Conservation (phyloP, 2,797 vertebrate genomes). For the Florisuga fusca region DNA sequence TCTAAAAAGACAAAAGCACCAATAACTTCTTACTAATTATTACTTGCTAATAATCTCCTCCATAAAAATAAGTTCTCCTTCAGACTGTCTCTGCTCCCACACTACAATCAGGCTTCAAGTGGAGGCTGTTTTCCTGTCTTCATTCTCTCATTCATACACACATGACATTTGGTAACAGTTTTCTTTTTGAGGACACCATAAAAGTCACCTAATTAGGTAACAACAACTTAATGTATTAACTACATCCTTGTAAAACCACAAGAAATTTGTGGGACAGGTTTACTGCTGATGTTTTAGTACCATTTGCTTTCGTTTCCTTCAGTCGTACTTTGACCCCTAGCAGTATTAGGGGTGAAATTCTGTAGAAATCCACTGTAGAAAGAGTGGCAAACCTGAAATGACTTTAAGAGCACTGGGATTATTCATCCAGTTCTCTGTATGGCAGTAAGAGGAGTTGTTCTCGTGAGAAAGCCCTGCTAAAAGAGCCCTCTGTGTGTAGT, state of each 20-base stretch:
- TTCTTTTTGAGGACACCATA: constrained; percentile 57
- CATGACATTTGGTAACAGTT: constrained; percentile 27
- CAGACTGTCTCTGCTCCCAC: not conserved
- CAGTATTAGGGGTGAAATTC: not conserved
- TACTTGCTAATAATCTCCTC: not conserved
- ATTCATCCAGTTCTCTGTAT: not conserved
- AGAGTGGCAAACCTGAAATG: not conserved
- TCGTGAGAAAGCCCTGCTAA: not conserved
- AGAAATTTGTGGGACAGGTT: constrained; percentile 64
- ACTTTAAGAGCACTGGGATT: constrained; percentile 21
- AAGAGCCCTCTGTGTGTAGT: not conserved
- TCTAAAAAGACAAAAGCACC: not conserved
- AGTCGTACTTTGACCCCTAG: constrained; percentile 9
- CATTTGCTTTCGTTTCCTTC: constrained; percentile 19
- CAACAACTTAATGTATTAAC: constrained; percentile 60
- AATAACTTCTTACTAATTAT: not conserved
- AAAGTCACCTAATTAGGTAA: constrained; percentile 64
- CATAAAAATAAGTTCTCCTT: not conserved
- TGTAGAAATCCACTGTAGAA: not conserved
- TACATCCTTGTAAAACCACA: constrained; percentile 53
- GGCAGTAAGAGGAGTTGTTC: not conserved
- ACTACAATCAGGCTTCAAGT: not conserved
- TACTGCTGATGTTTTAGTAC: constrained; percentile 58
- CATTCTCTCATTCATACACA: not conserved
- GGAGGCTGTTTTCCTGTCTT: not conserved